Evolutionary conservation across 37 sponge, comb jelly and placozoan species (phyloP).

Genomic region (Haliclona indistincta): DNA sequence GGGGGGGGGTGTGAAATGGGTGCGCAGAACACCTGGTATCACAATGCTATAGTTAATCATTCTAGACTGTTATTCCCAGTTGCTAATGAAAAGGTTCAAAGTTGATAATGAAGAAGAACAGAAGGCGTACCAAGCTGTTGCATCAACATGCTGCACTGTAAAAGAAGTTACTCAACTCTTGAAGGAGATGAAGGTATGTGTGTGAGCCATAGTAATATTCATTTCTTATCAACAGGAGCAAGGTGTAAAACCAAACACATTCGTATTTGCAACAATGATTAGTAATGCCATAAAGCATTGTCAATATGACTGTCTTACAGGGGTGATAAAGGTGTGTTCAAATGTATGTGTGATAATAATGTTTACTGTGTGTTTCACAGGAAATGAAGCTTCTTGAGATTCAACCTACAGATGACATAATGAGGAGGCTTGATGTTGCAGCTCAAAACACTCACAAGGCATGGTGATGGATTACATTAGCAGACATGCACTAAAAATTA

Average conservation of each 20-base stretch:
- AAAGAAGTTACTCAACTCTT: slow-evolving; percentile 31
- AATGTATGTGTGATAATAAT: too few species aligned
- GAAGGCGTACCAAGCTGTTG: slow-evolving; percentile 40
- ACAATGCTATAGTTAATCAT: too few species aligned
- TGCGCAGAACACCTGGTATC: too few species aligned
- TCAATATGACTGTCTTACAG: slow-evolving; percentile 39
- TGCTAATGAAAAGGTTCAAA: too few species aligned
- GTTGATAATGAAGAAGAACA: slow-evolving; percentile 21
- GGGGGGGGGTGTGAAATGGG: too few species aligned
- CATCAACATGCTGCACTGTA: slow-evolving; percentile 10
- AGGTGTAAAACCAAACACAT: slow-evolving; percentile 16
- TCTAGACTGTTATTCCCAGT: too few species aligned
- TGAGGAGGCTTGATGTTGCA: neutral
- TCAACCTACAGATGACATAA: neutral
- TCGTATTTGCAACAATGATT: slow-evolving; percentile 37
- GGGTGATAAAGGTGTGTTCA: slow-evolving; percentile 44
- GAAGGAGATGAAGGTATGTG: slow-evolving; percentile 37
- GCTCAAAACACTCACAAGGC: too few species aligned
- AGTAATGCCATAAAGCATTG: slow-evolving; percentile 19
- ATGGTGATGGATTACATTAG: too few species aligned
- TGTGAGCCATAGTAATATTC: neutral
- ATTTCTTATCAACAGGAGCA: slow-evolving; percentile 3
- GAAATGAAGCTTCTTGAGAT: too few species aligned
- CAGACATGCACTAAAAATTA: too few species aligned
- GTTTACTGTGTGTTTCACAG: too few species aligned